phyloP scores from a whole-genome alignment of 1,140 invertebrate genomes.

The Xylocopa sonorina region DNA sequence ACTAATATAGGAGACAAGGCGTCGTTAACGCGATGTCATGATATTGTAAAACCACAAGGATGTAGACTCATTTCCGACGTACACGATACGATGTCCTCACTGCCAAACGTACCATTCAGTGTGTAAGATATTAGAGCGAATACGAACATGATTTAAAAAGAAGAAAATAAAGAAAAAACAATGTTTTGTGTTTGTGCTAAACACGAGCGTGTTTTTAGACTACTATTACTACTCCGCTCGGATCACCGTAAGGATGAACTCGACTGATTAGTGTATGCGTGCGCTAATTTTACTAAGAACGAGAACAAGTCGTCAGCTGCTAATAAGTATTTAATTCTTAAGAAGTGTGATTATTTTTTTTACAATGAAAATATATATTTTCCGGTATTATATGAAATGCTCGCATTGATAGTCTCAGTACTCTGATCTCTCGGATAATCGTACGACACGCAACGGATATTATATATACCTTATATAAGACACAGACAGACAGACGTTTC shows the following conservation, averaged over 20 bases:
- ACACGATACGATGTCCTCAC: constrained; percentile 75
- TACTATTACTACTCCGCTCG: constrained; percentile 51
- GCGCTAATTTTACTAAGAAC: constrained; percentile 73
- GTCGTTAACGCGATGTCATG: constrained; percentile 53
- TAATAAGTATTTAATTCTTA: constrained; percentile 81
- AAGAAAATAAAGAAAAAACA: constrained; percentile 47
- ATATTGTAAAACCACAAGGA: constrained; percentile 43
- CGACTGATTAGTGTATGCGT: constrained; percentile 77
- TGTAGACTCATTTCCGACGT: constrained; percentile 65
- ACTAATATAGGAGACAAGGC: constrained; percentile 59
- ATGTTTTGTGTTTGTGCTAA: constrained; percentile 65
- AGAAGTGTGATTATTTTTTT: constrained; percentile 81
- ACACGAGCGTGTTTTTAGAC: constrained; percentile 41
- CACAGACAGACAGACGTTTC: constrained; percentile 5
- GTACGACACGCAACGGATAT: neutral
- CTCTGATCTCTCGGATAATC: constrained; percentile 45
- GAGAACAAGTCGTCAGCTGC: constrained; percentile 77
- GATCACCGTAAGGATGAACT: constrained; percentile 69
- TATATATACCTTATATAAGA: neutral
- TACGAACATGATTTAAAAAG: constrained; percentile 28
- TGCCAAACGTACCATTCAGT: constrained; percentile 77
- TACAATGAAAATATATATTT: constrained; percentile 81
- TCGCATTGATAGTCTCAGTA: constrained; percentile 71
- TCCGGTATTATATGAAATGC: constrained; percentile 81
- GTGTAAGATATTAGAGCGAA: constrained; percentile 64